Percentiles rank a stretch among this genome's conserved stretches.
Conservation (phyloP, 92 coral and sea anemone species). For the Phenganax stokvisi region DNA sequence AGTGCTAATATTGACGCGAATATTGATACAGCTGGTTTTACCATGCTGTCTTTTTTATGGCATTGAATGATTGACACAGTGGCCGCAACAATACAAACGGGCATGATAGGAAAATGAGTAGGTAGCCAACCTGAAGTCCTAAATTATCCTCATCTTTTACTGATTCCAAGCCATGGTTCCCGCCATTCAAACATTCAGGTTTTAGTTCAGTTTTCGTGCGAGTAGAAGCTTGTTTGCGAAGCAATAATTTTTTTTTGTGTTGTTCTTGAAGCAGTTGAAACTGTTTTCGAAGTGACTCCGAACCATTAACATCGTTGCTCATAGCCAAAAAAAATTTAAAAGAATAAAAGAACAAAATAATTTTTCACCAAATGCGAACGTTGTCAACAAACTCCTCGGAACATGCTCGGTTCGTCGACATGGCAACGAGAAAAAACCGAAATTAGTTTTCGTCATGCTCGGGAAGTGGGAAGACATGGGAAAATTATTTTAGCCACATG, state of each 20-base stretch:
- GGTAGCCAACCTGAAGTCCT: conserved; percentile 57
- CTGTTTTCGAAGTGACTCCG: conserved; percentile 74
- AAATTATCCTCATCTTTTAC: conserved; percentile 52
- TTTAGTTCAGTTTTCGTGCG: conserved; percentile 38
- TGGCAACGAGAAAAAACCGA: conserved; percentile 4
- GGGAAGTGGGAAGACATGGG: not conserved
- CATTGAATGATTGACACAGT: too few relatives aligned
- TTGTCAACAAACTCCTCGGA: conserved; percentile 5
- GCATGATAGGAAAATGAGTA: too few relatives aligned
- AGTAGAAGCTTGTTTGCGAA: conserved; percentile 70
- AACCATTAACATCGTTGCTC: conserved; percentile 53
- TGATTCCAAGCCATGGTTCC: not conserved
- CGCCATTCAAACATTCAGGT: conserved; percentile 14
- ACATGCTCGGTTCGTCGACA: not conserved
- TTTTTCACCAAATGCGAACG: not conserved
- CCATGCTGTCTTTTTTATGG: too few relatives aligned
- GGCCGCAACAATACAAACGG: too few relatives aligned
- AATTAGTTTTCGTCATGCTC: not conserved
- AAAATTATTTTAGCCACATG: too few relatives aligned
- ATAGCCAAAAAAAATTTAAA: not conserved
- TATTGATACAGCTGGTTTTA: too few relatives aligned
- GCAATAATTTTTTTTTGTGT: conserved; percentile 71
- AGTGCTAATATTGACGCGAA: too few relatives aligned
- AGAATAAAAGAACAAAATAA: conserved; percentile 15
- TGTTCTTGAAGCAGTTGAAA: conserved; percentile 92